phyloP scores from a whole-genome alignment of 2,797 vertebrate genomes.

The Xenops minutus region DNA sequence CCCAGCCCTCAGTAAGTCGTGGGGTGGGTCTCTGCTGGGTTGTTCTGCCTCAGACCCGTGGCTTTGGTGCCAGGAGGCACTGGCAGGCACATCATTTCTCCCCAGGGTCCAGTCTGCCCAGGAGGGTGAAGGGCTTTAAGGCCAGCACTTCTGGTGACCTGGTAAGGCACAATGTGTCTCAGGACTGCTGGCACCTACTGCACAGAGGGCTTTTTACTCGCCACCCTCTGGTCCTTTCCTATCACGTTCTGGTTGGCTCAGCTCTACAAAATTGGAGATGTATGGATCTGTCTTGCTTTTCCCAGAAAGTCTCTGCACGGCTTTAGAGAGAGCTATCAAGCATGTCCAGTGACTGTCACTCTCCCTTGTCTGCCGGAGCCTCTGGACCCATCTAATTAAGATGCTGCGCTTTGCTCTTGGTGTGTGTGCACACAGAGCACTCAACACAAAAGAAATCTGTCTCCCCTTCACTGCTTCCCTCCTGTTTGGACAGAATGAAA shows the following conservation, averaged over 20 bases:
- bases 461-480: constrained; percentile 42
- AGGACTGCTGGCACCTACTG: neutral
- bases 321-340: constrained; percentile 54
- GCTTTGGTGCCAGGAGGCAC: neutral
- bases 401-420: constrained; percentile 50
- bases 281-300: constrained; percentile 36
- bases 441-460: constrained; percentile 48
- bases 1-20: rapidly evolving
- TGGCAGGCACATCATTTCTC: rapidly evolving
- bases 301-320: neutral
- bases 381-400: constrained; percentile 56
- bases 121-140: neutral
- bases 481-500: constrained; percentile 48
- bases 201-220: neutral
- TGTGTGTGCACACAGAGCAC: constrained; percentile 26
- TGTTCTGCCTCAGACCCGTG: rapidly evolving
- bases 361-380: constrained; percentile 22
- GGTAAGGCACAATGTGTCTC: neutral
- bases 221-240: neutral
- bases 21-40: neutral
- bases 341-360: constrained; percentile 57
- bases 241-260: neutral
- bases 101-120: neutral
- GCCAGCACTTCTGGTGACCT: neutral
- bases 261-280: neutral